phyloP scores from a whole-genome alignment of 2,888 invertebrate genomes.

The Monochamus alternatus region DNA sequence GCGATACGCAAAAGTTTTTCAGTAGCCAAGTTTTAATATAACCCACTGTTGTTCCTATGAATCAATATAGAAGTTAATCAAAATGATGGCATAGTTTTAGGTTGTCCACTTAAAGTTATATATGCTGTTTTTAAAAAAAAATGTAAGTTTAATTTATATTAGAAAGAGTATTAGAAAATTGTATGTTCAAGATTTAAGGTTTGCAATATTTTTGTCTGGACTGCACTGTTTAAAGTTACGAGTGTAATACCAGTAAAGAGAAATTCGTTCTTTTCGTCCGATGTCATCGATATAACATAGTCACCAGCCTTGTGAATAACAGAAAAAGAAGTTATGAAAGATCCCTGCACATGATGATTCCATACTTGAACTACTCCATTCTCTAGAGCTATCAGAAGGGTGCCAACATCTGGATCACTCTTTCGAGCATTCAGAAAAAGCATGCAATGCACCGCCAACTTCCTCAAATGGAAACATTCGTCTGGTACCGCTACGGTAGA shows the following conservation, averaged over 20 bases:
- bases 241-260: conserved; percentile 77
- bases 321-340: conserved; percentile 80
- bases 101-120: no score
- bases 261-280: conserved; percentile 81
- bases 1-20: conserved; percentile 75
- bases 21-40: conserved; percentile 88
- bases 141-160: no score
- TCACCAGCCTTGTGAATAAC: conserved; percentile 80
- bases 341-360: conserved; percentile 85
- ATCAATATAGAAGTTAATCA: background rate
- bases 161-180: no score
- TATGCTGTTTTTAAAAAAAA: no score
- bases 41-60: conserved; percentile 76
- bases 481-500: conserved; percentile 70
- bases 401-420: conserved; percentile 74
- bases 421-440: conserved; percentile 78
- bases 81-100: no score
- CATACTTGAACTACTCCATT: conserved; percentile 86
- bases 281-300: conserved; percentile 80
- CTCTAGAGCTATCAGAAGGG: conserved; percentile 81
- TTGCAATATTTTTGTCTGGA: no score
- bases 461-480: conserved; percentile 70
- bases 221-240: no score
- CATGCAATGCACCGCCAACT: conserved; percentile 78
- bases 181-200: no score